Evolutionary conservation across 2,113 vertebrate species (phyloP), one percentile per base, ranked within the genome.

Genomic region (Bubo scandiacus): DNA sequence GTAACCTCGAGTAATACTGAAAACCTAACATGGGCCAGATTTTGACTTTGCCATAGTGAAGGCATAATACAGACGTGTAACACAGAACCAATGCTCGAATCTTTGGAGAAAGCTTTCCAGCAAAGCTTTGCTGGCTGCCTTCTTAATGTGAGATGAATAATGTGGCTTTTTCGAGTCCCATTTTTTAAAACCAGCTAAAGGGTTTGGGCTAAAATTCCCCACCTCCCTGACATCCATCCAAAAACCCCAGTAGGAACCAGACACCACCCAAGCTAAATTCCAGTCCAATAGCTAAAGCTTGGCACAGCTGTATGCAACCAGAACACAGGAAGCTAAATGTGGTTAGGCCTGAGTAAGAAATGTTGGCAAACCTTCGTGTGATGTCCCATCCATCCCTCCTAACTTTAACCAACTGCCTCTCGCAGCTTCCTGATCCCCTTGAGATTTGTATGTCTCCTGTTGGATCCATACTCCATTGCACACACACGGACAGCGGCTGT

Each of bases 191-290:
- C 34, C 14, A 85, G 57, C 8, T 57, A 40, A 71, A 63, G 12
- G 4, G 30, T 75, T 91, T 36, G 30, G 86, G 19, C 49, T 89
- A 81, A 79, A 95, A 89, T 89, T 81, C 36, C 27, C 55, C 47
- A 81, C 7, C 27, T 87, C 68, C 42, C 18, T 59, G 40, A 73
- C 57, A 71, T 70, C 30, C 68, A 70, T 58, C 38, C 65, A 81
- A 74, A 94, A 92, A 32, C 68, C 78, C 45, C 84, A 82, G 29
- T 8, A 86, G 70, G 58, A 95, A 61, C 79, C 58, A 90, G 89
- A 83, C 32, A 80, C 32, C 52, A 86, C 68, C 38, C 84, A 81
- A 94, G 65, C 52, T 86, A 81, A 94, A 95, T 92, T 95, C 80
- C 81, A 74, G 77, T 27, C 81, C 29, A 74, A 16, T 3, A 66